Evolutionary conservation across 1,140 invertebrate genomes (phyloP), one percentile per base, ranked within the genome.

Genomic region (Uloborus diversus): DNA sequence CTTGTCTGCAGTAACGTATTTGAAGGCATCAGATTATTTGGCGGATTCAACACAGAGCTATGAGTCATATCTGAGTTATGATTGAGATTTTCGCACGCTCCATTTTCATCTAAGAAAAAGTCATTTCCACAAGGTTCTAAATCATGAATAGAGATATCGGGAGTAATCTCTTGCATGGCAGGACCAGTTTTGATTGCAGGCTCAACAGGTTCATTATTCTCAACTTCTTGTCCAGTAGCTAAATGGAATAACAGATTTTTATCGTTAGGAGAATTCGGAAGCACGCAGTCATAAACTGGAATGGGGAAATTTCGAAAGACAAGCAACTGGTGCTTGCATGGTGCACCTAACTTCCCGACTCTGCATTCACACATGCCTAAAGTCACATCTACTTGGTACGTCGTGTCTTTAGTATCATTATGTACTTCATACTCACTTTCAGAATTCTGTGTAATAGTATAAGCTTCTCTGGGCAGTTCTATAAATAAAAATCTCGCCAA

Each of bases 351-450:
- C 27, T 69, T 68, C 1, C 76, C 76, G 17, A 32, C 61, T 49
- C 65, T 57, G 20, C 76, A 79, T 61, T 79, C 76, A 49, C 76
- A 79, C 64, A 79, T 61, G 5, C 76, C 76, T 23, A 79, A 33
- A 47, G 76, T 57, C 14, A 79, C 51, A 25, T 79, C 76, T 4
- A 61, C 65, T 35, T 79, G 76, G 37, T 79, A 79, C 4, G 37
- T 69, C 11, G 76, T 79, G 20, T 79, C 76, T 42, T 79, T 79
- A 11, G 76, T 69, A 25, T 79, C 76, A 49, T 79, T 79, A 32
- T 79, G 76, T 14, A 79, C 76, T 33, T 79, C 76, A 47, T 79
- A 79, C n/a, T 79, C 76, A 33, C 23, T 79, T 20, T 79, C 76
- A 49, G 76, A 79, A 33, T 69, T 69, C 27, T 79, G 76, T 14